A percentile compares a stretch with the other conserved stretches of the same genome.
These are phyloP conservation scores for Corapipo altera DNA, from an alignment of 2,113 vertebrate genomes.

Conservation along the genomic window DNA sequence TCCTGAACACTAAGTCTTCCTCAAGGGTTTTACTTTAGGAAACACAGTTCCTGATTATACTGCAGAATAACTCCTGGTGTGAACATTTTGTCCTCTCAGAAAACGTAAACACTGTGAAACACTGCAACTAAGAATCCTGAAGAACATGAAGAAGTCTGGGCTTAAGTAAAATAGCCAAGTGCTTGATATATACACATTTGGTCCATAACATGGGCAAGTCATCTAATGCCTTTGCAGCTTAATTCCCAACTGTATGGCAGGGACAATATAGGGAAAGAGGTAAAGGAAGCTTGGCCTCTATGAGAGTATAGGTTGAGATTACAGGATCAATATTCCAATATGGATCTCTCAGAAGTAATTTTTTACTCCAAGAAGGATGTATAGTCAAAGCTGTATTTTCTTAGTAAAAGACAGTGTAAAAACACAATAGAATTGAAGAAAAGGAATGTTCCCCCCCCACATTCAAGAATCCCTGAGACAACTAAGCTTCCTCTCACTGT, in stretches of 20 bases:
- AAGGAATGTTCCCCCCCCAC: not conserved
- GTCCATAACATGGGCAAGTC: not conserved
- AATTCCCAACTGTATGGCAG: not conserved
- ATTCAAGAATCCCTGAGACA: not conserved
- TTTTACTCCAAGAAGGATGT: not conserved
- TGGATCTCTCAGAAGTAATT: rapidly evolving
- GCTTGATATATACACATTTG: not conserved
- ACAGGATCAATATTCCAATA: not conserved
- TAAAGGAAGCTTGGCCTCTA: not conserved
- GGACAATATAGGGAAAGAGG: not conserved
- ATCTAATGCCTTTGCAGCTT: not conserved
- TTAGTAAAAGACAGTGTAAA: not conserved
- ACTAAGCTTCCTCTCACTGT: not conserved
- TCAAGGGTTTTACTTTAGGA: not conserved
- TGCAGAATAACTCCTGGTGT: not conserved
- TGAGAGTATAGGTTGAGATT: not conserved
- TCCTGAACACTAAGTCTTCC: not conserved
- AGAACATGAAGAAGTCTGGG: not conserved
- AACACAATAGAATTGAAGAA: not conserved
- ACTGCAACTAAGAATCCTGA: not conserved
- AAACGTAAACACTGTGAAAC: not conserved
- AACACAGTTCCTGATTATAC: not conserved
- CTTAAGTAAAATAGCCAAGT: not conserved
- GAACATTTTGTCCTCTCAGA: not conserved
- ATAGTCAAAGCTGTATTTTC: not conserved